A percentile compares a stretch with the other conserved stretches of the same genome.
phyloP scores from a whole-genome alignment of 2,888 invertebrate genomes.

The Amblyjoppa proteus region DNA sequence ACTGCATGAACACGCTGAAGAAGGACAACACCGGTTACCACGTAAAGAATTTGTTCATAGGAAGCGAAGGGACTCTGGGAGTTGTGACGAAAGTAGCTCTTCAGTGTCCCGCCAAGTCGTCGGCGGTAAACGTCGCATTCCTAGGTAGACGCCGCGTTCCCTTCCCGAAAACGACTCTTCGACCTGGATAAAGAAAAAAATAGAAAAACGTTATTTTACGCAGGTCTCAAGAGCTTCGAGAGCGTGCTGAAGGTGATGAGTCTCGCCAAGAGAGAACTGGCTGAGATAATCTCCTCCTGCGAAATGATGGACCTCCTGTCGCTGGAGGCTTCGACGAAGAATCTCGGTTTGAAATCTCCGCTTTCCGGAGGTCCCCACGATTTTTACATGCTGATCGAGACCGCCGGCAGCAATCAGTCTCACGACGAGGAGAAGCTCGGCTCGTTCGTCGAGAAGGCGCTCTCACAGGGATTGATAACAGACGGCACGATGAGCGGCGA shows the following conservation, averaged over 20 bases:
- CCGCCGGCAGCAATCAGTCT: conserved; percentile 92
- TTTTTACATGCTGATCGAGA: conserved; percentile 95
- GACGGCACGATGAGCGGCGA: conserved; percentile 96
- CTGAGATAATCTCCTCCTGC: conserved; percentile 97
- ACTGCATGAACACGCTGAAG: conserved; percentile 94
- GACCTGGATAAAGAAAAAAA: conserved; percentile 1
- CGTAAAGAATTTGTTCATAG: conserved; percentile 98
- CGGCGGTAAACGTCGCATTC: conserved; percentile 94
- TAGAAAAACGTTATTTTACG: conserved; percentile 32
- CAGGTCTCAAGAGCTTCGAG: conserved; percentile 92
- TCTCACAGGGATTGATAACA: conserved; percentile 89
- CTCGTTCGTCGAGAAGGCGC: conserved; percentile 90
- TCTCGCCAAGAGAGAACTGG: conserved; percentile 91
- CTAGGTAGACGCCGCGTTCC: conserved; percentile 87
- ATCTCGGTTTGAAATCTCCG: conserved; percentile 87
- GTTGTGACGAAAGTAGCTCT: conserved; percentile 96
- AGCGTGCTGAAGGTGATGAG: conserved; percentile 91
- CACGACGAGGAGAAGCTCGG: conserved; percentile 96
- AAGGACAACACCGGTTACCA: conserved; percentile 99
- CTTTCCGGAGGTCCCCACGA: conserved; percentile 86
- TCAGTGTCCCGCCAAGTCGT: conserved; percentile 94
- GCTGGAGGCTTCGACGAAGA: conserved; percentile 88
- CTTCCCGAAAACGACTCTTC: conserved; percentile 66
- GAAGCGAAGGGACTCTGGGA: conserved; percentile 98
- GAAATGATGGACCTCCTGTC: conserved; percentile 95